A percentile compares a stretch with the other conserved stretches of the same genome.
Conservation (phyloP, 92 coral and sea anemone genomes). For the Umimayanthus kanabou region DNA sequence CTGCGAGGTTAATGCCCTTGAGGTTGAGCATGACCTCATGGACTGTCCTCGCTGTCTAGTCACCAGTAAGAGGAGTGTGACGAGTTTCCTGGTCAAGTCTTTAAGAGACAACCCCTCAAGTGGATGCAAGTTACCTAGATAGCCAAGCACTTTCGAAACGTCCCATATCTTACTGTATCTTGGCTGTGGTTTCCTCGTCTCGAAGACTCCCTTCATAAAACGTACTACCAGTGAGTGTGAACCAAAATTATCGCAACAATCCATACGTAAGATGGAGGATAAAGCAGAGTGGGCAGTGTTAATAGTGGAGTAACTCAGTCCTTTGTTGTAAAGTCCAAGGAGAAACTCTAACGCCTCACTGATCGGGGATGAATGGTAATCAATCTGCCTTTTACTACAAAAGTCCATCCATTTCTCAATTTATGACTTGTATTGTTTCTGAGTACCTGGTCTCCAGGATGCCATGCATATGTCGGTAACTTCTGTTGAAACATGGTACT, state of each 20-base stretch:
- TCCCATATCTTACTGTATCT: conserved; percentile 56
- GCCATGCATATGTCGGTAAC: conserved; percentile 55
- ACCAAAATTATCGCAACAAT: conserved; percentile 33
- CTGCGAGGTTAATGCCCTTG: conserved; percentile 25
- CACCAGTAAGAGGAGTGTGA: conserved; percentile 47
- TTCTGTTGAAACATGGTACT: conserved; percentile 42
- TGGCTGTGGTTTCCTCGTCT: conserved; percentile 50
- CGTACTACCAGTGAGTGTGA: conserved; percentile 42
- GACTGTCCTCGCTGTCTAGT: conserved; percentile 55
- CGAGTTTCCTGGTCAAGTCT: conserved; percentile 41
- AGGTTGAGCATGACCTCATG: conserved; percentile 46
- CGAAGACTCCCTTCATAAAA: conserved; percentile 55
- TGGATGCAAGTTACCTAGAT: conserved; percentile 44
- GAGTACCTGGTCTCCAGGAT: conserved; percentile 51
- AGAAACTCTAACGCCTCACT: conserved; percentile 38
- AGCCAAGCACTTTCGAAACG: conserved; percentile 32
- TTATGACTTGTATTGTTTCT: conserved; percentile 50
- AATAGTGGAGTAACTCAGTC: too few species aligned
- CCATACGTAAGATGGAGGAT: not conserved
- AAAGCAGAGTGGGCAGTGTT: too few species aligned
- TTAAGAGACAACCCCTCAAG: conserved; percentile 35
- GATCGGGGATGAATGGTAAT: conserved; percentile 55
- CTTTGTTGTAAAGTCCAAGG: too few species aligned
- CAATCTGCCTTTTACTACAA: conserved; percentile 45
- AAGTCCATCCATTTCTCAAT: conserved; percentile 31